Base-by-base conservation (phyloP, 2,888 invertebrate genomes). In the Drosophila falleni region DNA sequence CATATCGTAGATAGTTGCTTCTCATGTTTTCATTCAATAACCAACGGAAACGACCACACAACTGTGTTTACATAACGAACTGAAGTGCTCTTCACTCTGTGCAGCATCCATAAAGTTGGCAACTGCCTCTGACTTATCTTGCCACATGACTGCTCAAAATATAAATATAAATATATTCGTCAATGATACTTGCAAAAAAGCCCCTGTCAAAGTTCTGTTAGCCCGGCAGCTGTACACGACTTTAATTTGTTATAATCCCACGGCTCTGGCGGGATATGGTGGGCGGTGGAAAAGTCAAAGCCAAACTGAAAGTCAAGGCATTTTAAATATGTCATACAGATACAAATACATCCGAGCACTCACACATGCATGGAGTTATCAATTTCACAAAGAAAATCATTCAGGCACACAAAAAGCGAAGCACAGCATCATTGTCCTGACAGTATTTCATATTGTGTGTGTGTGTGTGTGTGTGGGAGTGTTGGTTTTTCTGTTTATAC, bases 311-410 rank as follows among this genome's bases (percentile, higher is more conserved):
- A 60, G 76, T 63, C n/a, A 35, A 75, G 42, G 76, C 67, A 80
- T 85, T 82, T 76, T 68, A 69, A 74, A 80, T 64, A 61, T 60
- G 63, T 58, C 42, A 61, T 13, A 54, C 53, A 55, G 50, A 62
- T 26, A 60, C 44, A 33, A 33, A 47, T 15, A 35, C 35, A 50
- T 19, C 33, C 33, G 33, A 33, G 35, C 35, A 56, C 13, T 39
- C 39, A 59, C 31, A 60, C 44, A 49, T 5, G 35, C 33, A 61
- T 35, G 41, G 46, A 71, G 84, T 75, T 87, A 87, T 88, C 89
- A 84, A 83, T 88, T 60, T 62, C 69, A 89, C 73, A 87, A 84
- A 81, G 62, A 81, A 78, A 87, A 78, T 81, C 83, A 84, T 87
- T 84, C 75, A 71, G 81, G 65, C 83, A 60, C 53, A 73, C 63